Percentiles rank a stretch among this genome's conserved stretches.
These are phyloP conservation scores for Tinea semifulvella DNA, from an alignment of 2,888 invertebrate genomes.

Conservation along the genomic window DNA sequence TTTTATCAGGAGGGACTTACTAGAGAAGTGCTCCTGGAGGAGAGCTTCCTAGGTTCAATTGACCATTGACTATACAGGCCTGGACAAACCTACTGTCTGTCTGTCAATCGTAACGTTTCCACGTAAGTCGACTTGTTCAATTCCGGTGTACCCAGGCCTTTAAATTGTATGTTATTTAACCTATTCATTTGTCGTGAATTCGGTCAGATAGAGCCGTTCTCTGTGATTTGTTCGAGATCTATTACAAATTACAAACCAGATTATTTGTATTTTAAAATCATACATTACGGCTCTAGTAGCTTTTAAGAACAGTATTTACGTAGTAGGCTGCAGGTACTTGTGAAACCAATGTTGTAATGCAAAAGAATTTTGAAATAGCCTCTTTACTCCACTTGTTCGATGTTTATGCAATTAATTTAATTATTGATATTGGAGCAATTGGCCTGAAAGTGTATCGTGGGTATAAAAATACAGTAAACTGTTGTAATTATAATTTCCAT, in stretches of 20 bases:
- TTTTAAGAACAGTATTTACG: slow-evolving; percentile 10
- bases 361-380: slow-evolving; percentile 9
- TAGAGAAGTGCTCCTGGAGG: too few species aligned
- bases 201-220: slow-evolving; percentile 3
- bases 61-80: too few species aligned
- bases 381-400: slow-evolving; percentile 9
- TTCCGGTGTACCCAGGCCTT: too few species aligned
- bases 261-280: slow-evolving; percentile 9
- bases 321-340: neutral
- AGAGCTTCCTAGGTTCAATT: too few species aligned
- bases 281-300: slow-evolving; percentile 7
- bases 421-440: slow-evolving; percentile 3
- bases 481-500: too few species aligned
- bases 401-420: slow-evolving; percentile 6
- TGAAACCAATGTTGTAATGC: slow-evolving; percentile 7
- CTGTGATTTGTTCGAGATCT: slow-evolving; percentile 4
- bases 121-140: too few species aligned
- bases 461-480: too few species aligned
- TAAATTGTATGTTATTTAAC: slow-evolving; percentile 7
- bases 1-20: too few species aligned
- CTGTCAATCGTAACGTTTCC: too few species aligned
- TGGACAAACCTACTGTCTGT: too few species aligned
- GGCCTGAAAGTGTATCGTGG: neutral
- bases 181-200: slow-evolving; percentile 9
- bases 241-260: neutral